Evolutionary conservation across 2,113 vertebrate species (phyloP).

Genomic region (Suncus etruscus): DNA sequence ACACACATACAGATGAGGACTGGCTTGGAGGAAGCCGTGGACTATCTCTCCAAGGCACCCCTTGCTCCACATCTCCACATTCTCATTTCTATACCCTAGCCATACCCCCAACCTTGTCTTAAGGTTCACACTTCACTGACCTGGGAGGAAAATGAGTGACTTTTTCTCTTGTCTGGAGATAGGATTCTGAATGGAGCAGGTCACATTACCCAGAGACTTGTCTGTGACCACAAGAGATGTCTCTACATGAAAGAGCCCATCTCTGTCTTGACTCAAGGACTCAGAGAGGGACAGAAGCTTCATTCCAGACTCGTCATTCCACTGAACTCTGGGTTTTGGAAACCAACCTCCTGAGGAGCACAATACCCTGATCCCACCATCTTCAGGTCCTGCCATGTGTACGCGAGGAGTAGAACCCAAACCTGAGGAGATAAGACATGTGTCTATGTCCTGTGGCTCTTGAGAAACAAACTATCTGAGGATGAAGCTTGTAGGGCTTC

Average conservation of each 20-base stretch:
- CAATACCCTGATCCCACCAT: constrained; percentile 13
- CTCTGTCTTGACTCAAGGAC: constrained; percentile 30
- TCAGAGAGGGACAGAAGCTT: constrained; percentile 9
- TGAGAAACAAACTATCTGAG: not conserved
- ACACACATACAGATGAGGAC: not conserved
- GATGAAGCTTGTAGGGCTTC: not conserved
- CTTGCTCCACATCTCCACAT: too few relatives aligned
- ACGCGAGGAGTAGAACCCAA: constrained; percentile 65
- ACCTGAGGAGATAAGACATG: constrained; percentile 38
- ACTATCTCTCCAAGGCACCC: not conserved
- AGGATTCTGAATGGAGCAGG: constrained; percentile 70
- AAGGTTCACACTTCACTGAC: constrained; percentile 18
- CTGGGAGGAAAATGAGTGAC: constrained; percentile 58
- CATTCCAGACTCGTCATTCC: not conserved
- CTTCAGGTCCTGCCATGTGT: constrained; percentile 41
- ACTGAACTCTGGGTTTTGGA: constrained; percentile 61
- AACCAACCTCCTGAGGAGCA: constrained; percentile 74
- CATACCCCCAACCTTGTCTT: not conserved
- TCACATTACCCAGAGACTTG: constrained; percentile 35
- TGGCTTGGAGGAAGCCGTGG: fast-evolving
- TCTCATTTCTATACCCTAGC: fast-evolving
- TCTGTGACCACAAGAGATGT: constrained; percentile 62
- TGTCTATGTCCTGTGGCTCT: not conserved
- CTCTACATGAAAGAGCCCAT: constrained; percentile 57
- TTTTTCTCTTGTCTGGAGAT: constrained; percentile 30